These are phyloP conservation scores for Limnephilus rhombicus DNA, from an alignment of 2,888 invertebrate species.

Conservation along the genomic window DNA sequence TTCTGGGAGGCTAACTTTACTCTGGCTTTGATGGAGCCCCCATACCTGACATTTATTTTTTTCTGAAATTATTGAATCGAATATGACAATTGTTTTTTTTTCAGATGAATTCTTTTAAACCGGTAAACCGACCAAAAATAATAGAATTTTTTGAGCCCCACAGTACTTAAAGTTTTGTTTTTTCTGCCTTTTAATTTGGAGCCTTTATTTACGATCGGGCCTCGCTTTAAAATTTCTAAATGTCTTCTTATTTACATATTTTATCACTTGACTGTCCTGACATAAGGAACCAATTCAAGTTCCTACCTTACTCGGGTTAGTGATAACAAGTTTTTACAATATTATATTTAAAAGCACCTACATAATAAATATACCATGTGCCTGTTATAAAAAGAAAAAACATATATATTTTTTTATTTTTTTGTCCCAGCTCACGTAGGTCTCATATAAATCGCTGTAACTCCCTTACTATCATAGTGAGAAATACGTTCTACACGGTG, in stretches of 20 bases:
- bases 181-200: constrained; percentile 3
- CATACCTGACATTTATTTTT: too few species aligned
- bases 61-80: too few species aligned
- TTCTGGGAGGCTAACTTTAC: too few species aligned
- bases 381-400: too few species aligned
- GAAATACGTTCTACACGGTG: too few species aligned
- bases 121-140: background rate
- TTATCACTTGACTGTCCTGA: background rate
- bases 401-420: too few species aligned
- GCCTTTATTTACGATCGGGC: background rate
- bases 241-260: background rate
- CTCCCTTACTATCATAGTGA: too few species aligned
- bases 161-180: background rate
- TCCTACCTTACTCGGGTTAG: background rate
- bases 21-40: too few species aligned
- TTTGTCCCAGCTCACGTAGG: too few species aligned
- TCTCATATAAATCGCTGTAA: too few species aligned
- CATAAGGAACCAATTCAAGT: background rate
- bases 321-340: background rate
- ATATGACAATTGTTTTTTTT: too few species aligned
- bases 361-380: too few species aligned
- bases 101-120: background rate
- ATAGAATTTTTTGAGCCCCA: background rate
- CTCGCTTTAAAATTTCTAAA: constrained; percentile 16
- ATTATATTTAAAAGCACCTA: background rate